Percentiles rank a stretch among this genome's conserved stretches.
These are phyloP conservation scores for Cygnus olor DNA, from an alignment of 2,797 vertebrate species.

Conservation along the genomic window DNA sequence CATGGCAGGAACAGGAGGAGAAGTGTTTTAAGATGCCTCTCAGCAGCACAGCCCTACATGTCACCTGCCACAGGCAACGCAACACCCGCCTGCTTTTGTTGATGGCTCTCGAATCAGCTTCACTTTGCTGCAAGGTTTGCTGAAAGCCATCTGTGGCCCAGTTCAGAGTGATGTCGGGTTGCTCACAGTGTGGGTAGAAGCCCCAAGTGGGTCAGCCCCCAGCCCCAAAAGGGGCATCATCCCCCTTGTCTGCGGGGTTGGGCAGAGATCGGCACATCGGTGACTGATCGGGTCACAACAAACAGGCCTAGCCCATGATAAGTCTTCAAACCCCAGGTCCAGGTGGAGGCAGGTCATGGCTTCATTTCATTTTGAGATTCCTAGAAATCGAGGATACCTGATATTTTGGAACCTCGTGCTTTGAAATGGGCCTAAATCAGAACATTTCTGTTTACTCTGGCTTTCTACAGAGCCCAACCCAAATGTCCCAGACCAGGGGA, in stretches of 20 bases:
- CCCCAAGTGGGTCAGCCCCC: background rate
- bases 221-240: rapidly evolving
- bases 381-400: background rate
- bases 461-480: background rate
- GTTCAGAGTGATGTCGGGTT: background rate
- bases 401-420: background rate
- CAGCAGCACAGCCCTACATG: background rate
- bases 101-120: rapidly evolving
- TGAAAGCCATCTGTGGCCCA: background rate
- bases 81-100: background rate
- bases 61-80: rapidly evolving
- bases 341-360: background rate
- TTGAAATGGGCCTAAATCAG: background rate
- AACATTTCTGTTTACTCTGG: background rate
- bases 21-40: background rate
- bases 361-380: background rate
- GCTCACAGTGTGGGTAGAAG: background rate
- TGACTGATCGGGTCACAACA: background rate
- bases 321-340: background rate
- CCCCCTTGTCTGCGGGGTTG: background rate
- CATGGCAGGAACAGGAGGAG: rapidly evolving
- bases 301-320: background rate
- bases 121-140: rapidly evolving
- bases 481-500: background rate
- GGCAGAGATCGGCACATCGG: rapidly evolving